Conservation (phyloP, 2,113 vertebrate genomes). For the Lophochroa leadbeateri region DNA sequence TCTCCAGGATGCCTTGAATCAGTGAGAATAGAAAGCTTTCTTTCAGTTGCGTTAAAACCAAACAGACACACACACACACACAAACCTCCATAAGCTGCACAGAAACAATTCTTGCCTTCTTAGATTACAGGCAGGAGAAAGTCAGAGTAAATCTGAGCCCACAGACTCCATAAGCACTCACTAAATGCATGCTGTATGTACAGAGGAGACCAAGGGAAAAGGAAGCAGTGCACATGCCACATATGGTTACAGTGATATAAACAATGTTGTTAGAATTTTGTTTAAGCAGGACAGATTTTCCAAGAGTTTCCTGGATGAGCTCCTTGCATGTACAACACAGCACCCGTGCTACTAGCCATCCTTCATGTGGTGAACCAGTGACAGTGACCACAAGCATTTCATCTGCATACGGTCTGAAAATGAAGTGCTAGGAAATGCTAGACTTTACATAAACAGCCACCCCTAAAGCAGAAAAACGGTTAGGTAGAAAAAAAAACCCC, state of each 20-base stretch:
- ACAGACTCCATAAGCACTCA: not conserved
- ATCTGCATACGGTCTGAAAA: not conserved
- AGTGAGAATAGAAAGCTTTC: not conserved
- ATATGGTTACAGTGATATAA: not conserved
- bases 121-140: not conserved
- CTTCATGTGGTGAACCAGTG: not conserved
- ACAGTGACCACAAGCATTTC: slow-evolving; percentile 16
- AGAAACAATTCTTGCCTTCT: not conserved
- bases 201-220: not conserved
- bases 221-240: not conserved
- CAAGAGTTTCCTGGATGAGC: not conserved
- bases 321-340: not conserved
- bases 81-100: not conserved
- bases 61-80: not conserved
- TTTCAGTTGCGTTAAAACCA: not conserved
- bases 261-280: not conserved
- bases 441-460: not conserved
- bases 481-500: not conserved
- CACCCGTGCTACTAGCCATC: not conserved
- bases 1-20: not conserved
- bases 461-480: not conserved
- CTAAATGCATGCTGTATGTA: not conserved
- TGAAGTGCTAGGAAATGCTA: not conserved
- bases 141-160: not conserved
- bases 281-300: not conserved